Evolutionary conservation across 1,140 invertebrate species (phyloP).

Genomic region (Ceratina calcarata): DNA sequence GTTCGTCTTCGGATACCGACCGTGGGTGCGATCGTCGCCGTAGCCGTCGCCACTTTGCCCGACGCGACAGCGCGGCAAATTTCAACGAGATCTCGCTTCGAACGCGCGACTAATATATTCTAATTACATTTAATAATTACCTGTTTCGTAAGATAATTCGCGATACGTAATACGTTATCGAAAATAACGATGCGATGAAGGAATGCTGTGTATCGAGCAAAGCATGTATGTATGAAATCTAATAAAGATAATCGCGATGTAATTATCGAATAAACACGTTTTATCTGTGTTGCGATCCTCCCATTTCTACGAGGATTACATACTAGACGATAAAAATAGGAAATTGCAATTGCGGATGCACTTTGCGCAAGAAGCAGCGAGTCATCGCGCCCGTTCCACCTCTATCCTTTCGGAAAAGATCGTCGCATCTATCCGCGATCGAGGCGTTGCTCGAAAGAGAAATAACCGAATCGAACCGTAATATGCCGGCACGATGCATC

Average conservation of each 20-base stretch:
- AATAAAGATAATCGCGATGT: no score
- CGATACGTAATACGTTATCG: no score
- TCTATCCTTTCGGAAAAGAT: neutral
- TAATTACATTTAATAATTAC: neutral
- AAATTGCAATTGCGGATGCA: slow-evolving; percentile 9
- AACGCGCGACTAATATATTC: neutral
- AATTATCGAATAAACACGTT: no score
- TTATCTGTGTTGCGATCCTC: no score
- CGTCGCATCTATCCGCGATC: neutral
- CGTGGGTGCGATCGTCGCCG: slow-evolving; percentile 7
- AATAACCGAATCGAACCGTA: neutral
- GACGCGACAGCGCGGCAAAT: slow-evolving; percentile 17
- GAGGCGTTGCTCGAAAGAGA: neutral
- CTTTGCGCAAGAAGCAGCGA: neutral
- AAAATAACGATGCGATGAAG: no score
- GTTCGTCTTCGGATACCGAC: slow-evolving; percentile 44
- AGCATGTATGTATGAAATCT: no score
- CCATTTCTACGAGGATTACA: no score
- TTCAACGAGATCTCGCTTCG: neutral
- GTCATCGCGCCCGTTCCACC: neutral
- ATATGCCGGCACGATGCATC: no score
- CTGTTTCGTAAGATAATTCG: no score
- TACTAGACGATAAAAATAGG: neutral
- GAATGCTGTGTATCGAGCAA: no score
- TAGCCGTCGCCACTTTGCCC: slow-evolving; percentile 29